These are phyloP conservation scores for Amblyjoppa proteus DNA, from an alignment of 2,888 invertebrate species.

Conservation along the genomic window DNA sequence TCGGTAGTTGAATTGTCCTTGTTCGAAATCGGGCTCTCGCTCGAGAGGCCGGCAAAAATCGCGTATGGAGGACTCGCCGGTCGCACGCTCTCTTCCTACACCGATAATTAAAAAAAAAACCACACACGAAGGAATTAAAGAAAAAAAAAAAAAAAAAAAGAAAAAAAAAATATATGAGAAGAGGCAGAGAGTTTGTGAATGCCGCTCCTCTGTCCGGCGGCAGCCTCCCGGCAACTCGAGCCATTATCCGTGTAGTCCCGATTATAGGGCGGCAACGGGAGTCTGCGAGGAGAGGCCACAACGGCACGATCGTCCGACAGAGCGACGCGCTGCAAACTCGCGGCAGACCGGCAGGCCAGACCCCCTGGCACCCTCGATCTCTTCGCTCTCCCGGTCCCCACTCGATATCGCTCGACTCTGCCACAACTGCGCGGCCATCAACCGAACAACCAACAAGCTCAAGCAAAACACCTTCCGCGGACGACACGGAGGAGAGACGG, in stretches of 20 bases:
- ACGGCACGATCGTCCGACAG: constrained; percentile 36
- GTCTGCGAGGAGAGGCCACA: constrained; percentile 59
- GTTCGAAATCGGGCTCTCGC: constrained; percentile 42
- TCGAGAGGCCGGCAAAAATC: neutral
- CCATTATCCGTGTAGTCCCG: constrained; percentile 78
- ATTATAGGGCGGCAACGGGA: constrained; percentile 78
- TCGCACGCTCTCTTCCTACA: constrained; percentile 27
- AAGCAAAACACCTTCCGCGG: constrained; percentile 32
- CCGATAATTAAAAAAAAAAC: constrained; percentile 15
- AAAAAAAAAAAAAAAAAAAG: neutral
- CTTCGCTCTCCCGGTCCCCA: constrained; percentile 11
- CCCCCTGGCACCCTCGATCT: constrained; percentile 74
- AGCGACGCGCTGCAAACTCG: constrained; percentile 50
- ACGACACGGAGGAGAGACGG: neutral
- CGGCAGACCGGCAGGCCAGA: constrained; percentile 70
- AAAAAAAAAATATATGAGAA: neutral
- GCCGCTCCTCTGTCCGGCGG: constrained; percentile 51
- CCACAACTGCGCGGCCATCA: constrained; percentile 21
- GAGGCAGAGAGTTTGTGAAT: constrained; percentile 34
- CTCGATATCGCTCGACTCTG: constrained; percentile 29
- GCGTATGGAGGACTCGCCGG: constrained; percentile 20
- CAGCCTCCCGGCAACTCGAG: constrained; percentile 70
- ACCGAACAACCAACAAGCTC: constrained; percentile 34
- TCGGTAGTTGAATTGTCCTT: constrained; percentile 46
- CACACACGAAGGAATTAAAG: neutral